Evolutionary conservation across 2,113 vertebrate genomes (phyloP), one percentile per base, ranked within the genome.

Genomic region (Aix galericulata): DNA sequence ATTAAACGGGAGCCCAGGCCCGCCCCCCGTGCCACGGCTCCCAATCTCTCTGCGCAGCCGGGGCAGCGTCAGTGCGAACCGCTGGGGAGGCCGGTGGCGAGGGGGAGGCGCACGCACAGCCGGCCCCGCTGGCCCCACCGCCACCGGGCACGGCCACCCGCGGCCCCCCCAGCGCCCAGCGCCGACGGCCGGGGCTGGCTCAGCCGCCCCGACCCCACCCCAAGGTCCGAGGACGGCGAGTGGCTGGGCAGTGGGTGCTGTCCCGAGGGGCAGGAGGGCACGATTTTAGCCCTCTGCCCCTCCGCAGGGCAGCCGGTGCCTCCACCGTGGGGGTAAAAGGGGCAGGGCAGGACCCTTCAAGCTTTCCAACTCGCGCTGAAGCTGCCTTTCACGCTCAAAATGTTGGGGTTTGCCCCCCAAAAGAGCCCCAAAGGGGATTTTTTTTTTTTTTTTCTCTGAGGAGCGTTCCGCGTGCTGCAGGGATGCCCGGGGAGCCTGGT

Each of bases 1-100:
- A 94, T 97, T 97, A 97, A 96, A 94, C 94, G 26, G 74, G 56
- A 88, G 27, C 16, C 27, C 82, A 34, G 86, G n/a, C 48, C 97
- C 96, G 95, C 96, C 93, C 91, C 95, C 89, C 32, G 31, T 4
- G 15, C 22, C 3, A 9, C 9, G 7, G 64, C 93, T 91, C 85
- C 96, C 96, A 95, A 94, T 96, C 96, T 89, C 50, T 89, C 50
- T 64, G 74, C 53, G 67, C 62, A 4, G 59, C 59, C 40, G 44
- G 79, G 75, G 18, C n/a, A 63, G 84, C 50, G 85, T 55, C 82
- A 74, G 74, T 13, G 52, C 26, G 44, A 40, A 84, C 67, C 31
- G 34, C 46, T 13, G 27, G 23, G 52, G 29, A 68, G 75, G 68
- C 60, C 9, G 25, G 32, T 9, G 20, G 20, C 9, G 15, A 59